These are phyloP conservation scores for Stigmatopora argus DNA, from an alignment of 2,113 vertebrate species.

Conservation along the genomic window DNA sequence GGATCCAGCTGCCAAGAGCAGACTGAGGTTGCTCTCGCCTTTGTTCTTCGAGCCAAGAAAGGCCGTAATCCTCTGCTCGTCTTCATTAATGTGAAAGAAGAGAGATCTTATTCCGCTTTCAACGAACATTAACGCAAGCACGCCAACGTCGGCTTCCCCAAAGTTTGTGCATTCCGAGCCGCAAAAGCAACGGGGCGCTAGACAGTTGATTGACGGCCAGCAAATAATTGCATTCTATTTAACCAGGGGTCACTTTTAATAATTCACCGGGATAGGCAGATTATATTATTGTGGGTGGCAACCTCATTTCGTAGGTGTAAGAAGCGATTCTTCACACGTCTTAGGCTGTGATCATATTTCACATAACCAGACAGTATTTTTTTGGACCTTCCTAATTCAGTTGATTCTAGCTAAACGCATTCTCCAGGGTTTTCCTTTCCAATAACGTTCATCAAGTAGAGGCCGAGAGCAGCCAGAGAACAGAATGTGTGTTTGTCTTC, in stretches of 20 bases:
- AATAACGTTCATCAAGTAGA: background rate
- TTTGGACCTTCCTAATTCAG: background rate
- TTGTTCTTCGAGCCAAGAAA: slow-evolving; percentile 7
- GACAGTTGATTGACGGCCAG: background rate
- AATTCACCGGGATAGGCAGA: background rate
- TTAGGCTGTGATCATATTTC: background rate
- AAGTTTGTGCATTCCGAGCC: background rate
- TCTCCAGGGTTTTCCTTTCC: background rate
- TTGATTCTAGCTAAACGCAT: background rate
- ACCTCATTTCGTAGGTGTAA: background rate
- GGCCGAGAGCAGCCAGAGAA: background rate
- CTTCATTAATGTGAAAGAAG: slow-evolving; percentile 10
- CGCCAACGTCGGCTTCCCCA: background rate
- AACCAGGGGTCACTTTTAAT: background rate
- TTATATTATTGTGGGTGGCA: background rate
- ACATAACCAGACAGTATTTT: background rate
- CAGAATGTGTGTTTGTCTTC: background rate
- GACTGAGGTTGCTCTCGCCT: background rate
- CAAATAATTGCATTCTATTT: slow-evolving; percentile 1
- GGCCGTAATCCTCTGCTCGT: slow-evolving; percentile 2
- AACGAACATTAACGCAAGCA: background rate
- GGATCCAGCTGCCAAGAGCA: background rate
- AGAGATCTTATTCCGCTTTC: slow-evolving; percentile 3
- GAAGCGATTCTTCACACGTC: background rate
- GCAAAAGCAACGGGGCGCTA: background rate